A percentile compares a stretch with the other conserved stretches of the same genome.
Conservation (phyloP, 2,113 vertebrate species). For the Xyrauchen texanus region DNA sequence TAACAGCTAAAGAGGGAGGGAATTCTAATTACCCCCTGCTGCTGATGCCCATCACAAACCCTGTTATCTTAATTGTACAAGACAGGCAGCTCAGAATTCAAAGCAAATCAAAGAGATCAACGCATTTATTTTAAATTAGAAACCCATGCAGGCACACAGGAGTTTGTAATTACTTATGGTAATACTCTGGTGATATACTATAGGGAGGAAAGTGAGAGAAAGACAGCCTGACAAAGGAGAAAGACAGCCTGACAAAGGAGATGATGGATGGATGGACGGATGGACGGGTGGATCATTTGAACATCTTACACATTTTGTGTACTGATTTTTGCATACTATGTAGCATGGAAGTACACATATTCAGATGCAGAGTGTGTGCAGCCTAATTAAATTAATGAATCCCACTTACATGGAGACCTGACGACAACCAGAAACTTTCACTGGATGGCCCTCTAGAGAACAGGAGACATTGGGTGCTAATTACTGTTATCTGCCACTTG, state of each 20-base stretch:
- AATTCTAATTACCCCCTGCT: constrained; percentile 55
- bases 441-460: constrained; percentile 63
- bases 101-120: constrained; percentile 72
- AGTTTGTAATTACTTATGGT: constrained; percentile 77
- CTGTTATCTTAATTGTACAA: constrained; percentile 76
- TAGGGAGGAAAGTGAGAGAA: constrained; percentile 2
- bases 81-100: constrained; percentile 68
- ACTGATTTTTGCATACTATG: too few relatives aligned
- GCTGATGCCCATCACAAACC: constrained; percentile 46
- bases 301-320: too few relatives aligned
- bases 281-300: too few relatives aligned
- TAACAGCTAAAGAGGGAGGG: constrained; percentile 41
- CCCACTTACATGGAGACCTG: constrained; percentile 30
- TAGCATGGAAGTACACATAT: too few relatives aligned
- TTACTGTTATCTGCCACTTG: constrained; percentile 77
- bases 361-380: constrained; percentile 48
- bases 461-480: constrained; percentile 72
- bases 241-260: too few relatives aligned
- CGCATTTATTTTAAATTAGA: constrained; percentile 68
- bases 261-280: too few relatives aligned
- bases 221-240: not conserved
- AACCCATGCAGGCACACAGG: constrained; percentile 63
- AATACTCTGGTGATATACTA: constrained; percentile 60
- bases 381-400: constrained; percentile 75
- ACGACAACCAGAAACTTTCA: constrained; percentile 60